Evolutionary conservation across 2,888 invertebrate genomes (phyloP), one percentile per base, ranked within the genome.

Genomic region (Archaeoteleia sp.): DNA sequence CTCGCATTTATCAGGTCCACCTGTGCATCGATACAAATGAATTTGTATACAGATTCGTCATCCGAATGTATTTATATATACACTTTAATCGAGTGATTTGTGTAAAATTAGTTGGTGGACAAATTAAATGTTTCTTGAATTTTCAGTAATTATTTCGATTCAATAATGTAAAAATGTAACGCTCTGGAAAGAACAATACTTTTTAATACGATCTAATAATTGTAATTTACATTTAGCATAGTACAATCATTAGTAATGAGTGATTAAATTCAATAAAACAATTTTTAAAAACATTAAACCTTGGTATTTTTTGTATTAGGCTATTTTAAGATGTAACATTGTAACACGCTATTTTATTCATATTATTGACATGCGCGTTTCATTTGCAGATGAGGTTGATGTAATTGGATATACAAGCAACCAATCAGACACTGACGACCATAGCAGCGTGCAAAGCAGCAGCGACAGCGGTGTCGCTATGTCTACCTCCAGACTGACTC

Each of bases 391-490:
- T 87, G 94, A 94, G 86, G 93, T 94, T 80, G 94, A 94, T 87
- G 93, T 94, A 82, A 92, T 93, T 80, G 94, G 94, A 25, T 94
- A 94, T 87, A 93, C 92, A 84, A 92, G 92, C 85, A 93, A 92
- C 88, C 93, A 93, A 86, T 93, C 92, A 85, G 92, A 93, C 86
- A 92, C 92, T 75, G 94, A 94, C 87, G 94, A 94, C 86, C 91
- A 93, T 82, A 91, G 91, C 86, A 93, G 93, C 72, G 91, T 90
- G 57, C 92, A 92, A 86, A 92, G 92, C 85, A 90, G 90, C 79
- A 91, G 90, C 81, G 91, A 91, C 87, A 92, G 93, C 81, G 93
- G 92, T 77, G 91, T 90, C 83, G 89, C 89, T 79, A 89, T 90
- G 88, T 90, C 89, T 81, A 90, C 90, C 79, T 89, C 89, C 82